Evolutionary conservation across 1,140 invertebrate species (phyloP).

Genomic region (Aphelenchoides besseyi): DNA sequence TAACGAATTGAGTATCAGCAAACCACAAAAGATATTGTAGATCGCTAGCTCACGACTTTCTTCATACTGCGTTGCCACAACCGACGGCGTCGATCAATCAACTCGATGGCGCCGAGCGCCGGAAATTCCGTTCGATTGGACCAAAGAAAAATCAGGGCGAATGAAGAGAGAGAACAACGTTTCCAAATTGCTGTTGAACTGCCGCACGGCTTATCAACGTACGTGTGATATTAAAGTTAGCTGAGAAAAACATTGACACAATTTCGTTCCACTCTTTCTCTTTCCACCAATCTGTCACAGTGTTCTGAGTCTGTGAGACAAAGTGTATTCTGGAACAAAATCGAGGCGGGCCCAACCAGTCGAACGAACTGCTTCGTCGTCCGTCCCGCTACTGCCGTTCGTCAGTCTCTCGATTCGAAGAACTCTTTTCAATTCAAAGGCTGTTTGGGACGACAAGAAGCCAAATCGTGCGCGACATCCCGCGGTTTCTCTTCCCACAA

Average conservation of each 20-base stretch:
- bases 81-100: not conserved
- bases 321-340: not conserved
- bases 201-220: not conserved
- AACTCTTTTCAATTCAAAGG: not conserved
- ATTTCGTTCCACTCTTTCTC: not conserved
- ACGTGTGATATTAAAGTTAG: not conserved
- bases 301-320: not conserved
- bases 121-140: not conserved
- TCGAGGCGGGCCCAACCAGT: not conserved
- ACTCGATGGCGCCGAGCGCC: not conserved
- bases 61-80: not conserved
- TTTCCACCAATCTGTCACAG: not conserved
- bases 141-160: not conserved
- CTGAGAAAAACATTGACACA: not conserved
- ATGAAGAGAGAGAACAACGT: not conserved
- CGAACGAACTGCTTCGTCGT: not conserved
- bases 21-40: slow-evolving; percentile 4
- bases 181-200: not conserved
- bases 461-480: not conserved
- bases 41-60: not conserved
- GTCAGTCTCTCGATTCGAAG: not conserved
- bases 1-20: not conserved
- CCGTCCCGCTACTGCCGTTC: not conserved
- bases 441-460: not conserved
- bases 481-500: not conserved